Evolutionary conservation across 2,888 invertebrate genomes (phyloP).

Genomic region (Chalcosyrphus nemorum): DNA sequence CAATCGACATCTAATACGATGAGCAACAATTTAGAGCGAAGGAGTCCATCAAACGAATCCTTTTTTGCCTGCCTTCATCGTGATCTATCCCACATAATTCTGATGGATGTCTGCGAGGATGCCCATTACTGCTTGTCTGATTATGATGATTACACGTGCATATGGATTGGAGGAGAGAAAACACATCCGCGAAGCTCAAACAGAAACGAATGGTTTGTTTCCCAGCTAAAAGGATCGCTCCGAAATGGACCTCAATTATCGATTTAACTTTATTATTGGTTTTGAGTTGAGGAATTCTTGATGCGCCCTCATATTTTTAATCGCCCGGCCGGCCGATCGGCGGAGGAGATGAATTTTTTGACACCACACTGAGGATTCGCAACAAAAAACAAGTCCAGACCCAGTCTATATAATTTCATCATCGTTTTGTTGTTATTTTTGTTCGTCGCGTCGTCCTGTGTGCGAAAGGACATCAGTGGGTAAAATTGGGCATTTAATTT

Average conservation of each 20-base stretch:
- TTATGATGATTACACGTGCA: conserved; percentile 68
- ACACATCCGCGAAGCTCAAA: conserved; percentile 47
- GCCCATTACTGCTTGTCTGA: conserved; percentile 66
- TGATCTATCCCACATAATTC: conserved; percentile 60
- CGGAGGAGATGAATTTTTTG: conserved; percentile 54
- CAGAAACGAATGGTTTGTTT: background rate
- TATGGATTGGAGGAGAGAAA: conserved; percentile 40
- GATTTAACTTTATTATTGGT: conserved; percentile 82
- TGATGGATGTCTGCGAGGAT: conserved; percentile 57
- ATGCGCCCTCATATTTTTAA: conserved; percentile 10
- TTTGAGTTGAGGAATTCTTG: conserved; percentile 76
- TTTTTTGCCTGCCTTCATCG: background rate
- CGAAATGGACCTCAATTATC: conserved; percentile 81
- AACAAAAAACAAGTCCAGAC: conserved; percentile 15
- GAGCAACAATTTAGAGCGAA: conserved; percentile 35
- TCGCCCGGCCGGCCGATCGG: background rate
- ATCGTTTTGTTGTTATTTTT: conserved; percentile 3
- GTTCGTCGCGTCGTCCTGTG: background rate
- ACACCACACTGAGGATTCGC: conserved; percentile 35
- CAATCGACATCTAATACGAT: conserved; percentile 57
- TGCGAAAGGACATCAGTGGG: conserved; percentile 47
- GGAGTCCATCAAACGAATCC: conserved; percentile 35
- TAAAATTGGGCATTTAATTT: conserved; percentile 54
- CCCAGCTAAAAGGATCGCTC: conserved; percentile 54
- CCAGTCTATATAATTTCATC: conserved; percentile 55